phyloP scores from a whole-genome alignment of 2,113 vertebrate genomes.

The Recurvirostra avosetta region DNA sequence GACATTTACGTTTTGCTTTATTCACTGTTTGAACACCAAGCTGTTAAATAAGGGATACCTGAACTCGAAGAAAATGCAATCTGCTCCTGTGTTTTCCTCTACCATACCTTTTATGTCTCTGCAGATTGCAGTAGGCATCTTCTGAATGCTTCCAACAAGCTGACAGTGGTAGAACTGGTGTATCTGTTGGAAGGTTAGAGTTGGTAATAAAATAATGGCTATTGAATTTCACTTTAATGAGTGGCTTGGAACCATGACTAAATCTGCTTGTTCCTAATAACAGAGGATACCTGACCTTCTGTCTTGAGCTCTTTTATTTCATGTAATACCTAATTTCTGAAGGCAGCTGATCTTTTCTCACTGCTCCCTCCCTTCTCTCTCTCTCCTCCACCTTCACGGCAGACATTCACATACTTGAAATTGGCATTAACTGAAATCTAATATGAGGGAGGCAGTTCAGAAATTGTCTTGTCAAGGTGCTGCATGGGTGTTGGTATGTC shows the following conservation, averaged over 20 bases:
- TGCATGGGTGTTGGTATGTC: neutral
- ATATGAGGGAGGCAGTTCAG: neutral
- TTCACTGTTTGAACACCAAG: neutral
- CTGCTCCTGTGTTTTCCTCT: neutral
- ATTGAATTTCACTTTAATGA: slow-evolving; percentile 23
- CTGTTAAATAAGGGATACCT: neutral
- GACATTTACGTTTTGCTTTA: neutral
- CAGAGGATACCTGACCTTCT: neutral
- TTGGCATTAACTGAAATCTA: neutral
- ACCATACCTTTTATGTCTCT: neutral
- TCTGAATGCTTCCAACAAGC: neutral
- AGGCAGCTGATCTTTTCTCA: neutral
- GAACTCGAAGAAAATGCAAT: neutral
- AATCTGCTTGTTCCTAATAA: slow-evolving; percentile 24
- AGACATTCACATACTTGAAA: neutral
- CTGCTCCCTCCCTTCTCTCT: neutral
- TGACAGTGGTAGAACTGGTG: neutral
- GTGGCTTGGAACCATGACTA: slow-evolving; percentile 13
- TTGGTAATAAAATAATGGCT: slow-evolving; percentile 20
- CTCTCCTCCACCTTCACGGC: neutral
- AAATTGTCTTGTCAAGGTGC: neutral
- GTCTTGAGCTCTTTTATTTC: neutral
- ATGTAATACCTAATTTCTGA: neutral
- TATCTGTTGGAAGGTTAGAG: neutral
- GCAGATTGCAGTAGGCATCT: neutral